These are phyloP conservation scores for Lasiommata megera DNA, from an alignment of 2,888 invertebrate species.

Conservation along the genomic window DNA sequence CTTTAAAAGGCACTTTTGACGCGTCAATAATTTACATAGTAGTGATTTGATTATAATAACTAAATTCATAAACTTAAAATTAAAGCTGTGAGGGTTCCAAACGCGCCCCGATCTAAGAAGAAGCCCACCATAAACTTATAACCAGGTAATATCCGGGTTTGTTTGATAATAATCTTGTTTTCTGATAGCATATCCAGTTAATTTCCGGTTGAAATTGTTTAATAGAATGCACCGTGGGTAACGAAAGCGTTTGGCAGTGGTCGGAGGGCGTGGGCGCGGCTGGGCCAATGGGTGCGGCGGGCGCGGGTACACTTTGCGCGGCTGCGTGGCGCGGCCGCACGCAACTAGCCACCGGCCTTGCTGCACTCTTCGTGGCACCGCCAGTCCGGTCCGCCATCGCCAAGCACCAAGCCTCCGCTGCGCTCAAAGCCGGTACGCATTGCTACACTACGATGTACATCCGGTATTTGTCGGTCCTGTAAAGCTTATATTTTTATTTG, in stretches of 20 bases:
- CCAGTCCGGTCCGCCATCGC: conserved; percentile 37
- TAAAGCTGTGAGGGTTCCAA: no score
- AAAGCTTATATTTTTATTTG: no score
- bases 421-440: conserved; percentile 34
- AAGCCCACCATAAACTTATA: no score
- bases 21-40: no score
- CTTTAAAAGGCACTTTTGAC: no score
- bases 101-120: no score
- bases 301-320: conserved; percentile 62
- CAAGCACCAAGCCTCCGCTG: conserved; percentile 34
- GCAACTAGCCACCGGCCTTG: conserved; percentile 46
- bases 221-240: conserved; percentile 56
- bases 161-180: no score
- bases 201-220: background rate
- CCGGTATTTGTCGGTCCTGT: no score
- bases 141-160: no score
- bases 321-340: conserved; percentile 63
- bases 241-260: conserved; percentile 58
- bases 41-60: no score
- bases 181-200: no score
- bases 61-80: no score
- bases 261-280: conserved; percentile 33
- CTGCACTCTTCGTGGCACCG: conserved; percentile 42
- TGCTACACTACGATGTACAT: background rate
- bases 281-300: conserved; percentile 48